A percentile compares a stretch with the other conserved stretches of the same genome.
These are phyloP conservation scores for Diprion similis DNA, from an alignment of 1,140 invertebrate species.

Conservation along the genomic window DNA sequence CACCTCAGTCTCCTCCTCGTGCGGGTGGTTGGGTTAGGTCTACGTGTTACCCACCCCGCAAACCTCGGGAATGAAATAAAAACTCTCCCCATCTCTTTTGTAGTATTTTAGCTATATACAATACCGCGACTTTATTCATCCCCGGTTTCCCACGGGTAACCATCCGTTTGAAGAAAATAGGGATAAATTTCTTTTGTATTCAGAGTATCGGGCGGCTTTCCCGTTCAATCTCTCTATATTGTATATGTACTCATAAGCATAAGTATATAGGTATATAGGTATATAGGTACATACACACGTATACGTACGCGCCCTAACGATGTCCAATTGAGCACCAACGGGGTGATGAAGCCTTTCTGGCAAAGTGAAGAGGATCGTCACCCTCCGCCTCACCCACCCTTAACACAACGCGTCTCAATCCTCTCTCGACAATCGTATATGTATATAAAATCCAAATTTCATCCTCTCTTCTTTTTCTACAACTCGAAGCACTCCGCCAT, in stretches of 20 bases:
- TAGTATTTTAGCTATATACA: not conserved
- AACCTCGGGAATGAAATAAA: not conserved
- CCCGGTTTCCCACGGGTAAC: slow-evolving; percentile 3
- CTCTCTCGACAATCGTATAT: not conserved
- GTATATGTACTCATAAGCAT: too few species aligned
- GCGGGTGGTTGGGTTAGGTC: too few species aligned
- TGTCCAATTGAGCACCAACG: not conserved
- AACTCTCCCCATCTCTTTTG: not conserved
- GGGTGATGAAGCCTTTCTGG: too few species aligned
- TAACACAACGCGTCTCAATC: not conserved
- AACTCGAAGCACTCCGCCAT: not conserved
- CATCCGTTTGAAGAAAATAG: not conserved
- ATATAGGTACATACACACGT: too few species aligned
- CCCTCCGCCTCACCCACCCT: not conserved
- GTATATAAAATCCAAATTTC: not conserved
- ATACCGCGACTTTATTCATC: not conserved
- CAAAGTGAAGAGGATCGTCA: not conserved
- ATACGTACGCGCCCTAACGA: not conserved
- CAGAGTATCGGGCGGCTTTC: not conserved
- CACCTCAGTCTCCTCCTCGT: not conserved
- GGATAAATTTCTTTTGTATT: not conserved
- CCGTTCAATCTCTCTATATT: not conserved
- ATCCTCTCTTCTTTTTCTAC: not conserved
- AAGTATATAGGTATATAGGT: too few species aligned
- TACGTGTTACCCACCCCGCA: not conserved